A percentile compares a stretch with the other conserved stretches of the same genome.
Conservation (phyloP, 2,797 vertebrate genomes). For the Okamejei kenojei region DNA sequence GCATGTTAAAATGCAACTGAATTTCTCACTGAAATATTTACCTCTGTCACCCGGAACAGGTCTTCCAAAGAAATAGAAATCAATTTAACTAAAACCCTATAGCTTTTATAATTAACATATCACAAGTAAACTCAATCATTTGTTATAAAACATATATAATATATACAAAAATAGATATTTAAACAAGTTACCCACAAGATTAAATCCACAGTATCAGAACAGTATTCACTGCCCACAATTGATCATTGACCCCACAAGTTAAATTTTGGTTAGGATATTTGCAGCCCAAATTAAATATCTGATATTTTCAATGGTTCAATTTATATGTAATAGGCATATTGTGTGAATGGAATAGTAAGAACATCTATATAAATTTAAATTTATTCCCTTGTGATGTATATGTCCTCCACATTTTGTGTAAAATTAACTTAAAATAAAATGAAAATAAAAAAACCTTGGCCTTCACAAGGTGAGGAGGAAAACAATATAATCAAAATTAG, state of each 20-base stretch:
- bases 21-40: slow-evolving; percentile 19
- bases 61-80: slow-evolving; percentile 28
- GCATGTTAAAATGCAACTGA: slow-evolving; percentile 8
- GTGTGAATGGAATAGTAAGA: neutral
- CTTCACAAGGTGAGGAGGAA: neutral
- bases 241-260: slow-evolving; percentile 5
- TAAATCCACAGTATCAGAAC: slow-evolving; percentile 24
- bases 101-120: slow-evolving; percentile 27
- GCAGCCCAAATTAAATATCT: neutral
- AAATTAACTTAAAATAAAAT: neutral
- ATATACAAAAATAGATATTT: slow-evolving; percentile 37
- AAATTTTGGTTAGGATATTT: neutral
- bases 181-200: slow-evolving; percentile 22
- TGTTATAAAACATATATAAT: slow-evolving; percentile 38
- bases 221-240: slow-evolving; percentile 15
- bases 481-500: neutral
- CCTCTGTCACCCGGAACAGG: neutral
- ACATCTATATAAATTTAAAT: slow-evolving; percentile 9
- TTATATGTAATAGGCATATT: neutral
- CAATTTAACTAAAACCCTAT: slow-evolving; percentile 7
- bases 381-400: neutral
- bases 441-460: neutral
- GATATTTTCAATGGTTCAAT: neutral
- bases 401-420: neutral
- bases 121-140: slow-evolving; percentile 26